Base-by-base conservation (phyloP, 2,797 vertebrate species). In the Sebastolobus altivelis region DNA sequence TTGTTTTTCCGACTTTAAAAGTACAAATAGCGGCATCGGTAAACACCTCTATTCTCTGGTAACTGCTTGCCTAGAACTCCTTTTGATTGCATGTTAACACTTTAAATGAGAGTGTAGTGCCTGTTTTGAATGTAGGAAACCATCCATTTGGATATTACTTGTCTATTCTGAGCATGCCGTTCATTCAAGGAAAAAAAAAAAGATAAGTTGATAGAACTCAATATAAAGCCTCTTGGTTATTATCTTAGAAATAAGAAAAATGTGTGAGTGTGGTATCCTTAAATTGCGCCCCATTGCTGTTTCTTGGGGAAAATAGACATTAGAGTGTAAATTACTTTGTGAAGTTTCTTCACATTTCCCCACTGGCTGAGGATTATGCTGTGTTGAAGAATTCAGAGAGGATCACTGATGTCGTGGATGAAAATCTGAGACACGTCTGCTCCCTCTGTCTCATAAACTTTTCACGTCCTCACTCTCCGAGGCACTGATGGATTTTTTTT, bases 241-340 rank as follows among this genome's bases (percentile, higher is more conserved):
- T 79, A 84, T 83, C 61, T 81, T 70, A 58, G 33, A 86, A 85
- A 73, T 83, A 77, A 77, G 68, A 43, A 75, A 78, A 75, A 87
- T 25, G 20, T 69, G 20, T 70, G 68, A 84, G 60, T 65, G 74
- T 77, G 25, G 16, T 75, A 63, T 80, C 66, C 79, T 81, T 75
- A 84, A 84, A 87, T 75, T 84, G 66, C 2, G 3, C 69, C 75
- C 77, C 70, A 78, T 35, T 75, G 67, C 66, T 76, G 31, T 73
- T 54, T 81, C 68, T 77, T 33, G 10, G 20, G 43, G 29, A 86
- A 87, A 87, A 85, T 59, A 80, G 87, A 84, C 77, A 83, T 84
- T 78, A 83, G 46, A 83, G 76, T 83, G 80, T 86, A 82, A 92
- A 92, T 89, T 82, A 87, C 79, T 85, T 80, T 82, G 59, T 81